Evolutionary conservation across 2,113 vertebrate genomes (phyloP).

Genomic region (Salvelinus fontinalis): DNA sequence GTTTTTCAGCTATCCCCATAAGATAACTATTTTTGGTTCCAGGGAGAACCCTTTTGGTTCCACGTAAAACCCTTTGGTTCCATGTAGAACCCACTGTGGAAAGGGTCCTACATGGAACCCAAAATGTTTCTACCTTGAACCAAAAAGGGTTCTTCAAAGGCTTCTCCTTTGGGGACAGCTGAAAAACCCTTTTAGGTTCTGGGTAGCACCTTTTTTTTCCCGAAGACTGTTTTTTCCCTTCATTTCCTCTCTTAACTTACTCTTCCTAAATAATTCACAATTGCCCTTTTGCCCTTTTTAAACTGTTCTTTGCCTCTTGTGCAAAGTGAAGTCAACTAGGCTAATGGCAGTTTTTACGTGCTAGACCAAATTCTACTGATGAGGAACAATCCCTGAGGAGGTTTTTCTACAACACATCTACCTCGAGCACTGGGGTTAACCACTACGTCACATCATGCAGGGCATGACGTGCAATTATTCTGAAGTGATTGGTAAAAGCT

Average conservation of each 20-base stretch:
- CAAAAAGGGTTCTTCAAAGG: too few species aligned
- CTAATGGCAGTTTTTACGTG: slow-evolving; percentile 56
- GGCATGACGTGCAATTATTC: slow-evolving; percentile 68
- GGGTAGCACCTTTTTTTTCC: too few species aligned
- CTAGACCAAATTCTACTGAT: slow-evolving; percentile 62
- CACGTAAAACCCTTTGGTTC: too few species aligned
- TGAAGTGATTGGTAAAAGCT: slow-evolving; percentile 60
- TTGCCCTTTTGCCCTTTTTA: slow-evolving; percentile 47
- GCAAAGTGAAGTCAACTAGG: slow-evolving; percentile 66
- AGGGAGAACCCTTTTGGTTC: too few species aligned
- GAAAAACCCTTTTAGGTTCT: too few species aligned
- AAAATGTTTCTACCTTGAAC: too few species aligned
- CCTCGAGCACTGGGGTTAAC: slow-evolving; percentile 68
- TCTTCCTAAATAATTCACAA: slow-evolving; percentile 63
- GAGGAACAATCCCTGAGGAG: slow-evolving; percentile 27
- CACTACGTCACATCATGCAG: slow-evolving; percentile 71
- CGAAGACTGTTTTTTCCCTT: slow-evolving; percentile 16
- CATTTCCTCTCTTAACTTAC: slow-evolving; percentile 43
- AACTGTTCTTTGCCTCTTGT: slow-evolving; percentile 27
- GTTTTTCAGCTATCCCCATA: too few species aligned
- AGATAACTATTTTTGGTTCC: too few species aligned
- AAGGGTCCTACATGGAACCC: too few species aligned
- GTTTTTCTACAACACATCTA: slow-evolving; percentile 18
- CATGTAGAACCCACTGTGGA: too few species aligned
- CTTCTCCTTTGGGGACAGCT: too few species aligned